phyloP scores from a whole-genome alignment of 2,113 vertebrate genomes.

The Rhipidura dahli region DNA sequence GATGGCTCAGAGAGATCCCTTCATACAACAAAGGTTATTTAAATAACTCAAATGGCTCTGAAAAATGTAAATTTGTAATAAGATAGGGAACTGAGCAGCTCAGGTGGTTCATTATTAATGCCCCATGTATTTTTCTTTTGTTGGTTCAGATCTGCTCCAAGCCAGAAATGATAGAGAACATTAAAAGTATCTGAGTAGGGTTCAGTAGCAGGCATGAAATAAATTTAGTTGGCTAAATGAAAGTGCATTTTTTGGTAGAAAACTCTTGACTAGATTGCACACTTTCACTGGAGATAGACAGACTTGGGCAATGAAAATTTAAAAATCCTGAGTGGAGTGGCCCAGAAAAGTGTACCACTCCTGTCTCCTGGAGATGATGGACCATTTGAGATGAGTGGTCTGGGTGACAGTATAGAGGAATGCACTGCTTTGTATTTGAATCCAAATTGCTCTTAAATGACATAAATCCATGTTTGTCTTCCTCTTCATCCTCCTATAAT shows the following conservation, averaged over 20 bases:
- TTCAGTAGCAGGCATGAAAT: background rate
- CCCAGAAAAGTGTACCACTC: background rate
- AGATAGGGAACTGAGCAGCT: background rate
- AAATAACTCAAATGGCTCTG: slow-evolving; percentile 8
- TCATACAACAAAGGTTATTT: slow-evolving; percentile 27
- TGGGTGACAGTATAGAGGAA: background rate
- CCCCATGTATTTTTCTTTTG: background rate
- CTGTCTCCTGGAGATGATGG: background rate
- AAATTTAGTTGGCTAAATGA: background rate
- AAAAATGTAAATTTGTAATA: background rate
- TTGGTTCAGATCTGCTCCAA: background rate
- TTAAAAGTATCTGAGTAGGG: background rate
- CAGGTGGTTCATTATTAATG: slow-evolving; percentile 8
- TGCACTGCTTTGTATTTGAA: background rate
- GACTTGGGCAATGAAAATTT: background rate
- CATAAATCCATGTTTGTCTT: background rate
- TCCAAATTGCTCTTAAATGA: background rate
- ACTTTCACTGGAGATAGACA: background rate
- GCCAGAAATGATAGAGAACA: background rate
- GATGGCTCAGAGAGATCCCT: background rate
- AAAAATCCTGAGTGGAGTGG: background rate
- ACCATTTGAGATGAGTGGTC: background rate
- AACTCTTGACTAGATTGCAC: background rate
- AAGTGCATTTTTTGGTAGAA: background rate
- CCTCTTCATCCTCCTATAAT: background rate